Evolutionary conservation across 2,888 invertebrate genomes (phyloP).

Genomic region (Anarsia innoxiella): DNA sequence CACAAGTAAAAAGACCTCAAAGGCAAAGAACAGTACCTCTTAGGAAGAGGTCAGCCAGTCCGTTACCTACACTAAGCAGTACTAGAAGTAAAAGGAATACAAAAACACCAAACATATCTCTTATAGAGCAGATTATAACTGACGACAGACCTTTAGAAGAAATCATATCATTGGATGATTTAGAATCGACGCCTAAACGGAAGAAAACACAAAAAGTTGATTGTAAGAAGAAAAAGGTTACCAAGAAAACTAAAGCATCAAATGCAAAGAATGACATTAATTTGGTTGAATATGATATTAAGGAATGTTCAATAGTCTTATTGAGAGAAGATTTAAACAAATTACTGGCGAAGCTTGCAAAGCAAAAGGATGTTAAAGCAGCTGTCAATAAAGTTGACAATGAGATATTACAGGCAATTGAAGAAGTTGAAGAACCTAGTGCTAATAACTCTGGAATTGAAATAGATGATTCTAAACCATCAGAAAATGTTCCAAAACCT

Average conservation of each 20-base stretch:
- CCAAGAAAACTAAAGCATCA: conserved; percentile 19
- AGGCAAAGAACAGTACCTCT: conserved; percentile 19
- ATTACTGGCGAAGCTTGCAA: background rate
- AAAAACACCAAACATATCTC: conserved; percentile 56
- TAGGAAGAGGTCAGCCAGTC: conserved; percentile 22
- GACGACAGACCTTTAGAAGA: conserved; percentile 62
- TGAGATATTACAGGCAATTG: too few species aligned
- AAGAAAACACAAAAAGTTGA: conserved; percentile 20
- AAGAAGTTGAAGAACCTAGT: too few species aligned
- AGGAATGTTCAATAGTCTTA: conserved; percentile 48
- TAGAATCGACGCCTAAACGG: conserved; percentile 35
- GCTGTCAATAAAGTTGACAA: too few species aligned
- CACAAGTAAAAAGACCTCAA: conserved; percentile 28
- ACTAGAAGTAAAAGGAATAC: conserved; percentile 13
- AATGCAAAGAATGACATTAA: conserved; percentile 6
- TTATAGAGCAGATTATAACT: conserved; percentile 59
- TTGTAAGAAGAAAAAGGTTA: conserved; percentile 29
- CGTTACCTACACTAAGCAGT: conserved; percentile 5
- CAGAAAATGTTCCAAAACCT: background rate
- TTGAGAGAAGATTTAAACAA: conserved; percentile 33
- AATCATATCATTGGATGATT: conserved; percentile 54
- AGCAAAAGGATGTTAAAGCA: background rate
- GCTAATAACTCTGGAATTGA: too few species aligned
- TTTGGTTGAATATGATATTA: conserved; percentile 26
- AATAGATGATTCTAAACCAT: too few species aligned